phyloP scores from a whole-genome alignment of 2,113 vertebrate genomes.

The Pygoscelis adeliae region DNA sequence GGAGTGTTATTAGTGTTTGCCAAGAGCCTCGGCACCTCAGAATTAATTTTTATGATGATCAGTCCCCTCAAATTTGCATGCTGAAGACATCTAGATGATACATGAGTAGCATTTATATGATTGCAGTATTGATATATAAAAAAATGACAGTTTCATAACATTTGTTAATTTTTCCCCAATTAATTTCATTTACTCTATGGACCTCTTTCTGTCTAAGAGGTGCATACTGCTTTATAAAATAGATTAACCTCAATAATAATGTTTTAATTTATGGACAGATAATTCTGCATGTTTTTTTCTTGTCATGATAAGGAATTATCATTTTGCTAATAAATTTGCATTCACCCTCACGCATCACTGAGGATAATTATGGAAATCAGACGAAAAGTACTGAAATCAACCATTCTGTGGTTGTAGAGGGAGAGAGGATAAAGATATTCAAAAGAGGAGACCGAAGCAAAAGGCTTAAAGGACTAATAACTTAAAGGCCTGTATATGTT shows the following conservation, averaged over 20 bases:
- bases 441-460: not conserved
- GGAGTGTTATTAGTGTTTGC: not conserved
- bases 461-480: not conserved
- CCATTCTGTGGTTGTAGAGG: not conserved
- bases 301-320: not conserved
- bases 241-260: slow-evolving; percentile 28
- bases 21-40: not conserved
- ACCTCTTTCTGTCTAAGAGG: not conserved
- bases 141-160: not conserved
- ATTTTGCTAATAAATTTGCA: slow-evolving; percentile 4
- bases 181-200: slow-evolving; percentile 46
- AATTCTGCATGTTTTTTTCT: slow-evolving; percentile 12
- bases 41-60: not conserved
- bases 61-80: not conserved
- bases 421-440: not conserved
- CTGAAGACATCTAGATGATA: not conserved
- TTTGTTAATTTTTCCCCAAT: slow-evolving; percentile 12
- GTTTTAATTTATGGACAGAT: slow-evolving; percentile 49
- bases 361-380: not conserved
- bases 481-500: not conserved
- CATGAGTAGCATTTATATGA: not conserved
- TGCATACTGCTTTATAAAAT: not conserved
- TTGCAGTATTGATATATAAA: not conserved
- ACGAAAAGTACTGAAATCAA: not conserved
- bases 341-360: not conserved